Base-by-base conservation (phyloP, 2,113 vertebrate species). In the Lepus americanus region DNA sequence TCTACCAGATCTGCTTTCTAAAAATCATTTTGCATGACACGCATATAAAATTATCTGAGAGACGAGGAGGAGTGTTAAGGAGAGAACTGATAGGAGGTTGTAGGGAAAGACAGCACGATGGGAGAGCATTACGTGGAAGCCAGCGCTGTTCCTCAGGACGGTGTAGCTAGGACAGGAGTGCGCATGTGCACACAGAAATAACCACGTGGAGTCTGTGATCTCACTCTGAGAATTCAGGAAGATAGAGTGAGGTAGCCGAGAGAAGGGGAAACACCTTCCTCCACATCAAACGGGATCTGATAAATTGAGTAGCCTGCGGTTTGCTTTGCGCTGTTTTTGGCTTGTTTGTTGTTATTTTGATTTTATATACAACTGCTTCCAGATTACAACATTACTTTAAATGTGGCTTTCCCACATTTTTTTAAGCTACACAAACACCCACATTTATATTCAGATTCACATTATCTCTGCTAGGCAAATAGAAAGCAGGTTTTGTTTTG, bases 301-400 rank as follows among this genome's bases (percentile, higher is more conserved):
- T 0, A 1, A n/a, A 51, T 9, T 25, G 1, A 74, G 53, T 29
- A 20, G 14, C 44, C 81, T 29, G 59, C 79, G 63, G 13, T 74
- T 80, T 1, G 16, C 31, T n/a, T 55, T 25, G 2, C 13, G 74
- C 77, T 22, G 10, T 16, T 61, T 82, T 16, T 22, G 7, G 17
- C 36, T 44, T 23, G 1, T 53, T 61, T 87, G 29, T 67, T 88
- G 51, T 74, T 81, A 19, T 96, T 90, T 92, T 89, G 10, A 31
- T 93, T 89, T 91, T 61, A 93, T 25, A 84, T 63, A 39, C 70
- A 83, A 66, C n/a, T 14, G 33, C 31, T 81, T 92, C 29, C 63
- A 92, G 81, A 31, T 66, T 79, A 80, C 90, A 79, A 95, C 59
- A 74, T 69, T n/a, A 29, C 53, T 96, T 63, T 67, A 61, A 67